Evolutionary conservation across 23 tunicate species (phyloP).

Genomic region (Aplidium turbinatum): DNA sequence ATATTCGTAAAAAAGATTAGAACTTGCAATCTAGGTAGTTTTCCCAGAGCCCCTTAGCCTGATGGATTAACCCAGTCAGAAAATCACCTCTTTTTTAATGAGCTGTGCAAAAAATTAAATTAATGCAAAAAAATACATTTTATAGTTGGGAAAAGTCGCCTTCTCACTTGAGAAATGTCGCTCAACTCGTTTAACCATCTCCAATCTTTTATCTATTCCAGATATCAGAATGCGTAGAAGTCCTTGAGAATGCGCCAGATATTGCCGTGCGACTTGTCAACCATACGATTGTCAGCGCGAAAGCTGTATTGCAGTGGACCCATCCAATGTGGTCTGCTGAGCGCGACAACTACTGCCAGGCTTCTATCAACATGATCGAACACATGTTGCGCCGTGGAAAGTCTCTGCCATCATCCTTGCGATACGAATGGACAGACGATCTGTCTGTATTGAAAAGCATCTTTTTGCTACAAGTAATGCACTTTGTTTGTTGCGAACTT

Average conservation of each 20-base stretch:
- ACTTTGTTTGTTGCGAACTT: neutral
- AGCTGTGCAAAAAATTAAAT: too few species aligned
- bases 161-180: neutral
- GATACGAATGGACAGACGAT: slow-evolving; percentile 29
- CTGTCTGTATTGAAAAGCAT: slow-evolving; percentile 15
- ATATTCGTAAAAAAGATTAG: too few species aligned
- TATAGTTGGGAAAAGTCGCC: too few species aligned
- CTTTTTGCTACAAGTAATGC: slow-evolving; percentile 24
- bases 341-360: slow-evolving; percentile 33
- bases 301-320: slow-evolving; percentile 18
- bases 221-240: slow-evolving; percentile 50
- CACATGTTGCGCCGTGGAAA: slow-evolving; percentile 28
- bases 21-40: too few species aligned
- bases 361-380: slow-evolving; percentile 59
- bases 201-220: slow-evolving; percentile 8
- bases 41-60: too few species aligned
- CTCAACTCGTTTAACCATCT: neutral
- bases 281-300: slow-evolving; percentile 23
- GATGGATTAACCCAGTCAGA: too few species aligned
- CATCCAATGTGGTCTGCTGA: slow-evolving; percentile 14
- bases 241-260: slow-evolving; percentile 23
- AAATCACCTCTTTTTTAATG: too few species aligned
- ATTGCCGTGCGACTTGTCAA: slow-evolving; percentile 29
- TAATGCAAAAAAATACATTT: too few species aligned
- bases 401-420: neutral